Evolutionary conservation across 2,113 vertebrate genomes (phyloP), one percentile per base, ranked within the genome.

Genomic region (Serinus canaria): DNA sequence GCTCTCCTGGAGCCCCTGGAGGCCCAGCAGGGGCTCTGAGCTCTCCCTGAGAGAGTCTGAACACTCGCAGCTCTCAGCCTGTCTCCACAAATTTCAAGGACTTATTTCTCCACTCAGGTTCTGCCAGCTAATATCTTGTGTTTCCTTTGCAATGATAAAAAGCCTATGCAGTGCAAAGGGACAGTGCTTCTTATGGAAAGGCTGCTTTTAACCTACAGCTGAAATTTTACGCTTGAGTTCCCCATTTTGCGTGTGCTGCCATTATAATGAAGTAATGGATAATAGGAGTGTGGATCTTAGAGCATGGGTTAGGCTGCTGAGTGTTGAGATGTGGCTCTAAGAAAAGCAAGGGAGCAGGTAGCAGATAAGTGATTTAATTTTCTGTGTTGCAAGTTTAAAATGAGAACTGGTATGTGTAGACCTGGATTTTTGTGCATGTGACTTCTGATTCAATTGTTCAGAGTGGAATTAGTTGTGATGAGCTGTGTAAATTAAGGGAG

Each of bases 401-500:
- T 43, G 9, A 44, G 55, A 56, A 11, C 13, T 50, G 22, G 1
- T 19, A 2, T 6, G 7, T 23, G 13, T 56, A 50, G 76, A 50
- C 14, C 5, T 55, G 35, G 19, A 11, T 27, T 67, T 74, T 67
- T 72, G 31, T 84, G 41, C 46, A 19, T 10, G 18, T 68, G 66
- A 19, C n/a, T 75, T 79, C 56, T 31, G 37, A 55, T 72, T 64
- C 23, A 7, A 27, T 81, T 83, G 60, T 52, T 49, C 5, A 5
- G 43, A 78, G 13, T 2, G 0, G 23, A 81, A 46, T 73, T 91
- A n/a, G 46, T 68, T 84, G 66, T 87, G 89, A 66, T 74, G 75
- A 76, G 47, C 82, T 95, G 11, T 69, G 39, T 92, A 89, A 94
- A 77, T 83, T 55, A 58, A 92, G 62, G 55, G 67, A 67, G 59